Conservation (phyloP, 2,113 vertebrate species). For the Scytalopus superciliaris region DNA sequence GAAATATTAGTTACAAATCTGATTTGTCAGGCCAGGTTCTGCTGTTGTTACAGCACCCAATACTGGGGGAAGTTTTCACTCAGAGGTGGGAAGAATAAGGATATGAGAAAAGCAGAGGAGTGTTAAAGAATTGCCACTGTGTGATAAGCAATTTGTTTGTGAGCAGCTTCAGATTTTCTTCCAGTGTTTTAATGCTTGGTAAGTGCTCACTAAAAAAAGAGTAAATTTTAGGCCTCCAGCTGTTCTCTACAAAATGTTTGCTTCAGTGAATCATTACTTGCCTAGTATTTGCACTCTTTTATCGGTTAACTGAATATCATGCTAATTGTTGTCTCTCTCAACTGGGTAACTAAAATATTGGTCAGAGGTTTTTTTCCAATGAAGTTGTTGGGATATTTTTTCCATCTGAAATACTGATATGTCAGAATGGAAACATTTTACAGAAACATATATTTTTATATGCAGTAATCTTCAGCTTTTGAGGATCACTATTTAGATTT, state of each 20-base stretch:
- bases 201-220: not conserved
- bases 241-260: conserved; percentile 35
- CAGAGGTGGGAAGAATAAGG: not conserved
- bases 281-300: not conserved
- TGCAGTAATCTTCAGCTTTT: not conserved
- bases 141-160: conserved; percentile 11
- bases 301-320: not conserved
- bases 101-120: not conserved
- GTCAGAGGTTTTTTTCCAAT: not conserved
- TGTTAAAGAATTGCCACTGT: not conserved
- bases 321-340: conserved; percentile 5
- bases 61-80: not conserved
- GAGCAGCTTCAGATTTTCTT: conserved; percentile 6
- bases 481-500: not conserved
- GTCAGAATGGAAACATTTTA: not conserved
- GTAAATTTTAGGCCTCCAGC: conserved; percentile 23
- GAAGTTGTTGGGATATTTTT: not conserved
- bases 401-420: not conserved
- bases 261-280: conserved; percentile 19
- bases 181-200: conserved; percentile 6
- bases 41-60: not conserved
- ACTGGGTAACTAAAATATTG: not conserved
- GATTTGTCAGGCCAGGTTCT: conserved; percentile 5
- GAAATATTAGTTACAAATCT: conserved; percentile 37
- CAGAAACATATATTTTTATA: not conserved